Evolutionary conservation across 92 coral and sea anemone genomes (phyloP).

Genomic region (Epizoanthus fatuus): DNA sequence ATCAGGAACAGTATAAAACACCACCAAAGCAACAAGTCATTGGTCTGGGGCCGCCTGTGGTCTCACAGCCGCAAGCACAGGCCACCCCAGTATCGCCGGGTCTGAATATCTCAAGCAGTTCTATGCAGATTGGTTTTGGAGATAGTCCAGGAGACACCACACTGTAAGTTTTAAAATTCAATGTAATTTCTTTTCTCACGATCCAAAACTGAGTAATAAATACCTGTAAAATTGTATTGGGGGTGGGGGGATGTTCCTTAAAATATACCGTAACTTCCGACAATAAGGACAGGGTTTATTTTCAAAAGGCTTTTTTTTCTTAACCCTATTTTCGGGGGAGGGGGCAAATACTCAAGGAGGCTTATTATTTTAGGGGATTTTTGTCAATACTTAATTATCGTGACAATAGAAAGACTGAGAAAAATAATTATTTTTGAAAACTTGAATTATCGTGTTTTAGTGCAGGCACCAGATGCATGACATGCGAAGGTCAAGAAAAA

Average conservation of each 20-base stretch:
- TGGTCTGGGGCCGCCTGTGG: not conserved
- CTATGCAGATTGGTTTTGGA: conserved; percentile 20
- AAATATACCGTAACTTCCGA: too few relatives aligned
- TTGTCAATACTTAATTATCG: not conserved
- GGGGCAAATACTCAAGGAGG: too few relatives aligned
- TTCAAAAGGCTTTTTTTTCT: too few relatives aligned
- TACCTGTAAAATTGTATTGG: too few relatives aligned
- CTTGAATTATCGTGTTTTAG: too few relatives aligned
- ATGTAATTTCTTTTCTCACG: not conserved
- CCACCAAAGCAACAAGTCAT: conserved; percentile 24
- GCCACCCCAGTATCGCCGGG: conserved; percentile 15
- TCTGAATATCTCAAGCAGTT: conserved; percentile 18
- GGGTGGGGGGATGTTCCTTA: too few relatives aligned
- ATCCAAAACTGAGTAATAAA: not conserved
- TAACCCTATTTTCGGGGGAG: too few relatives aligned
- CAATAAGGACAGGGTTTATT: too few relatives aligned
- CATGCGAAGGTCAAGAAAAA: not conserved
- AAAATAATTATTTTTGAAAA: too few relatives aligned
- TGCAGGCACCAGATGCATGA: too few relatives aligned
- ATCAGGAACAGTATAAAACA: conserved; percentile 25
- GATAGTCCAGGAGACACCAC: not conserved
- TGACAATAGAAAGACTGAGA: not conserved
- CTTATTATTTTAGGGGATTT: too few relatives aligned
- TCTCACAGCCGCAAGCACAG: conserved; percentile 30
- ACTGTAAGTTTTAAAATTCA: not conserved